Evolutionary conservation across 2,888 invertebrate genomes (phyloP).

Genomic region (Noctua janthina): DNA sequence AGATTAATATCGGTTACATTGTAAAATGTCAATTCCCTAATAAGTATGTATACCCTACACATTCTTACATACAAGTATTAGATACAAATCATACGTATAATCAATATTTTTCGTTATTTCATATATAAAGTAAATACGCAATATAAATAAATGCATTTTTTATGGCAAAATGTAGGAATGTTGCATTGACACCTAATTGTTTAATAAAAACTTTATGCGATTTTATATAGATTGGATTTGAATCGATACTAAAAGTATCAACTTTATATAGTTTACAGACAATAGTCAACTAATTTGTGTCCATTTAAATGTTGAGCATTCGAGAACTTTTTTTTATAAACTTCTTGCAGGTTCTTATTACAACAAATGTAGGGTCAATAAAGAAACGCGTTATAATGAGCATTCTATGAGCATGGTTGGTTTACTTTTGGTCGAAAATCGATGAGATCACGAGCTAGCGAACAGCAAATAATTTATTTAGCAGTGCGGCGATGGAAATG

Average conservation of each 20-base stretch:
- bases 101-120: constrained; percentile 53
- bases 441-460: constrained; percentile 63
- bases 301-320: constrained; percentile 49
- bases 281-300: constrained; percentile 51
- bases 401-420: constrained; percentile 63
- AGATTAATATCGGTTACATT: constrained; percentile 76
- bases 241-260: constrained; percentile 52
- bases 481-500: constrained; percentile 61
- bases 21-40: constrained; percentile 84
- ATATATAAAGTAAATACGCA: constrained; percentile 65
- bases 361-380: constrained; percentile 56
- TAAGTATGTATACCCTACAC: constrained; percentile 82
- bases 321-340: background rate
- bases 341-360: constrained; percentile 41
- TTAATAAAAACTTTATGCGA: constrained; percentile 58
- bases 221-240: constrained; percentile 1
- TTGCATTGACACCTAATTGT: constrained; percentile 67
- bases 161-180: constrained; percentile 86
- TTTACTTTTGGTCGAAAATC: constrained; percentile 63
- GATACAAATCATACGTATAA: constrained; percentile 69
- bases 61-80: constrained; percentile 78
- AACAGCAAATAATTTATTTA: constrained; percentile 60
- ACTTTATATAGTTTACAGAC: constrained; percentile 47
- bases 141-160: constrained; percentile 85
- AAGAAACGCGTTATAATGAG: constrained; percentile 62